Evolutionary conservation across 2,797 vertebrate genomes (phyloP).

Genomic region (Scyliorhinus canicula): DNA sequence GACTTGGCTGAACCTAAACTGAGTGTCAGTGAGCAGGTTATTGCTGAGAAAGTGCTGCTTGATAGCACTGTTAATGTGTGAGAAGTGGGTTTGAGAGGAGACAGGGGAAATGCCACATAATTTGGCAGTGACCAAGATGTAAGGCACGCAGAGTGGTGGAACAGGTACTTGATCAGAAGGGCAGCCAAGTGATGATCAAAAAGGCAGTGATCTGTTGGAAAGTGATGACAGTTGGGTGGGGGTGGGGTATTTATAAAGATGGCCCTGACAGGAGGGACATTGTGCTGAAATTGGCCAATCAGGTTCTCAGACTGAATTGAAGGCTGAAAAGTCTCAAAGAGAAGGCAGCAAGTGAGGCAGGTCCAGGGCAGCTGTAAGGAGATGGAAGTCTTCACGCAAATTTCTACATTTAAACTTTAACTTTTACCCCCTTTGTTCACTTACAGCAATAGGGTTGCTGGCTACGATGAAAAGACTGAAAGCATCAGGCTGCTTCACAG

Average conservation of each 20-base stretch:
- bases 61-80: not conserved
- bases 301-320: not conserved
- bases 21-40: no score
- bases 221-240: not conserved
- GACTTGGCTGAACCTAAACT: no score
- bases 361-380: not conserved
- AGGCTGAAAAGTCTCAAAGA: not conserved
- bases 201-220: not conserved
- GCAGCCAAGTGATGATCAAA: not conserved
- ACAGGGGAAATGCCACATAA: not conserved
- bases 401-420: not conserved
- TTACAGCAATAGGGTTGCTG: not conserved
- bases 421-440: not conserved
- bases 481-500: not conserved
- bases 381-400: not conserved
- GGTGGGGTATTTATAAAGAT: not conserved
- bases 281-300: not conserved
- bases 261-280: not conserved
- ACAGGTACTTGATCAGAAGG: not conserved
- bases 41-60: not conserved
- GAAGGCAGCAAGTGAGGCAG: not conserved
- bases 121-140: not conserved
- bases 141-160: not conserved
- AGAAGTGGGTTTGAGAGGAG: not conserved
- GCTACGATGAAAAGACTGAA: not conserved